These are phyloP conservation scores for Asarcornis scutulata DNA, from an alignment of 2,113 vertebrate species.

Conservation along the genomic window DNA sequence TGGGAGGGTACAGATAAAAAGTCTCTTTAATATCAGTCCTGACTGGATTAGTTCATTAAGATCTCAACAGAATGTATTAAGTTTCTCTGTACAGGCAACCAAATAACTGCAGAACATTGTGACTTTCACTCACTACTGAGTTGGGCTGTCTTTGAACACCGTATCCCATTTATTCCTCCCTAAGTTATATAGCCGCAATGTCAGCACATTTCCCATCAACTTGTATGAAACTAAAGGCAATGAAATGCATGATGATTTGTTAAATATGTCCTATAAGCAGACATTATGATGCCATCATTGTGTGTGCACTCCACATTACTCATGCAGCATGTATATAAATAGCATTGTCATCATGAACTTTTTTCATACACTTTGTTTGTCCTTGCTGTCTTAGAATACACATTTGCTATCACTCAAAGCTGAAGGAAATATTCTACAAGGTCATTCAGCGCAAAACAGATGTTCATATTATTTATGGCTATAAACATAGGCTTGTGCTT, in stretches of 20 bases:
- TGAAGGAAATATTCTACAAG: conserved; percentile 16
- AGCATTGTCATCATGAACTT: conserved; percentile 7
- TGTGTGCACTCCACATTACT: not conserved
- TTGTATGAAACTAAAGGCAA: not conserved
- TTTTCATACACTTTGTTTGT: conserved; percentile 3
- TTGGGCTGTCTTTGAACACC: not conserved
- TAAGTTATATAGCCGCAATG: not conserved
- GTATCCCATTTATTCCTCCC: not conserved
- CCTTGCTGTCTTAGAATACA: conserved; percentile 28
- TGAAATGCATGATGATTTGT: not conserved
- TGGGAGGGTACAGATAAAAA: not conserved
- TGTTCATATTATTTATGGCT: conserved; percentile 34
- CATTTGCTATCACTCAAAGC: conserved; percentile 14
- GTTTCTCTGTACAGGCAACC: not conserved
- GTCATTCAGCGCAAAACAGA: conserved; percentile 41
- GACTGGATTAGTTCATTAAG: not conserved
- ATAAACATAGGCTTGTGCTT: not conserved
- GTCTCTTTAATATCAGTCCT: not conserved
- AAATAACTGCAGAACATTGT: not conserved
- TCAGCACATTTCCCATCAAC: conserved; percentile 27
- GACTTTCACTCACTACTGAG: not conserved
- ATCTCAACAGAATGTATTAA: not conserved
- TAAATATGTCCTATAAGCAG: conserved; percentile 24
- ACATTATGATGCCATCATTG: not conserved
- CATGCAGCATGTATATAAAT: conserved; percentile 53